Evolutionary conservation across 1,140 invertebrate genomes (phyloP).

Genomic region (Anoplophora glabripennis): DNA sequence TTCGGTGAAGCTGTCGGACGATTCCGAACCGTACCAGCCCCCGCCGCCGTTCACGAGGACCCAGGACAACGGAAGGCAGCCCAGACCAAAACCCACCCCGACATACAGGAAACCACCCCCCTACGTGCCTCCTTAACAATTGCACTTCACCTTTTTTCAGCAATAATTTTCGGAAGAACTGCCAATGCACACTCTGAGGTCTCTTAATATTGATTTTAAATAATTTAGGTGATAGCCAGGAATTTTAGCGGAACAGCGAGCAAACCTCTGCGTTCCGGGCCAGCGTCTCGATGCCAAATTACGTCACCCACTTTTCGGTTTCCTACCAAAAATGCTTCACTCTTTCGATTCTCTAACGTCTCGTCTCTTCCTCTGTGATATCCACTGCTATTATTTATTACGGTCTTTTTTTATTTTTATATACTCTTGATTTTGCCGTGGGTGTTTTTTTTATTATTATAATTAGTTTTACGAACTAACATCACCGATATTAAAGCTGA

Average conservation of each 20-base stretch:
- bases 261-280: neutral
- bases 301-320: conserved; percentile 1
- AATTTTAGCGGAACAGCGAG: neutral
- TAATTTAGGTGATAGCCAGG: neutral
- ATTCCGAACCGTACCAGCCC: conserved; percentile 59
- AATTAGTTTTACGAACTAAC: no score
- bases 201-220: no score
- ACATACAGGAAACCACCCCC: conserved; percentile 87
- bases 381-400: conserved; percentile 18
- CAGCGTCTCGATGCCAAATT: conserved; percentile 17
- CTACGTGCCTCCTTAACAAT: conserved; percentile 84
- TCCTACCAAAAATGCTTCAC: neutral
- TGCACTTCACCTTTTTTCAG: conserved; percentile 44
- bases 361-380: conserved; percentile 17
- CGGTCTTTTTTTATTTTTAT: conserved; percentile 5
- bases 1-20: conserved; percentile 52
- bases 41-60: conserved; percentile 60
- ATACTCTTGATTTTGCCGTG: conserved; percentile 1
- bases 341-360: neutral
- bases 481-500: no score
- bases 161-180: conserved; percentile 31
- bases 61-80: conserved; percentile 60
- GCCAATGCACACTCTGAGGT: conserved; percentile 20
- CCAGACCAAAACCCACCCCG: conserved; percentile 76
- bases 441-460: neutral